Evolutionary conservation across 2,888 invertebrate genomes (phyloP), one percentile per base, ranked within the genome.

Genomic region (Patella caerulea): DNA sequence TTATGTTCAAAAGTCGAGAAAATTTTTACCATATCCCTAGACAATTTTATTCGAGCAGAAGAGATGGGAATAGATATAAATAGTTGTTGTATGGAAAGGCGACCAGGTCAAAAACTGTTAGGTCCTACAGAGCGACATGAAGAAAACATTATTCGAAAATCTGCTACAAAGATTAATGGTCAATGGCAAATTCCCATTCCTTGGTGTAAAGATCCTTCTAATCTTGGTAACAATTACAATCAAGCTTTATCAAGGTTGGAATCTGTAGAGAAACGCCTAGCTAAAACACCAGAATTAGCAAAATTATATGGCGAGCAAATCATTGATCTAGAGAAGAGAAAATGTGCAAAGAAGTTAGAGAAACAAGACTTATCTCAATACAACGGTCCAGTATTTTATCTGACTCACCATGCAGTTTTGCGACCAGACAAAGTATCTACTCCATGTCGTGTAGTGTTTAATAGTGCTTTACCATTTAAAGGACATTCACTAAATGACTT

Each of bases 41-140:
- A 59, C 59, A 59, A 17, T 59, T 59, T 59, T 19, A 59, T 59
- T 17, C n/a, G 59, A n/a, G 59, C 59, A 59, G 59, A 59, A 55
- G 55, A 55, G 17, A 55, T 55, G 55, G 55, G 55, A 15, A 55
- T 55, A 55, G 55, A 55, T 17, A 55, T 55, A 15, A 55, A 55
- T 17, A 55, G 55, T 17, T 55, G 55, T 55, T 55, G 55, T 55
- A 55, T 55, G 55, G 55, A 55, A 12, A 12, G 17, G 17, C 55
- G 55, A 55, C 55, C 55, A 15, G 55, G 55, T 15, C 55, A 55
- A 55, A 55, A 17, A 55, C 55, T 55, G 14, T 17, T 55, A 55
- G 2, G 55, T 55, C 55, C 55, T 15, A 55, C 55, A 55, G 55
- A 55, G 55, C 55, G 55, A 55, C 55, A 55, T 2, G 55, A 55